Evolutionary conservation across 2,113 vertebrate species (phyloP).

Genomic region (Laticauda laticaudata): DNA sequence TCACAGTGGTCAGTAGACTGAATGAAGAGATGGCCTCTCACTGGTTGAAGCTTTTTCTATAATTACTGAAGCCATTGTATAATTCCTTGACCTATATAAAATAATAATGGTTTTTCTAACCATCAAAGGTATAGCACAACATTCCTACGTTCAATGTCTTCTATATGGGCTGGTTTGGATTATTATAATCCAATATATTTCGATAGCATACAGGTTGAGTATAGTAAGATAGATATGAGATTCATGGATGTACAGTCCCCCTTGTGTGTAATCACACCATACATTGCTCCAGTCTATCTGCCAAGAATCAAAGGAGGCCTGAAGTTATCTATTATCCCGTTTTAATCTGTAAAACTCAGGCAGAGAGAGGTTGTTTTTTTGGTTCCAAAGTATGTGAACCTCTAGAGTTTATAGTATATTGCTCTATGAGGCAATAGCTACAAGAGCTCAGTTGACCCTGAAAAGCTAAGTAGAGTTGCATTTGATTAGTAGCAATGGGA

Average conservation of each 20-base stretch:
- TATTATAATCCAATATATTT: neutral
- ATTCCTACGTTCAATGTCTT: neutral
- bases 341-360: neutral
- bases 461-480: neutral
- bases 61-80: neutral
- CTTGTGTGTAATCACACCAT: neutral
- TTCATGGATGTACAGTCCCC: neutral
- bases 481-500: neutral
- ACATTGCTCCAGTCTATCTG: neutral
- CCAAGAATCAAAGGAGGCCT: neutral
- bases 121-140: neutral
- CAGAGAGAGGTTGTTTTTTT: neutral
- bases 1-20: neutral
- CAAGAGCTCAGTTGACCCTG: neutral
- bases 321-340: neutral
- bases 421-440: neutral
- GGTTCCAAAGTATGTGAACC: neutral
- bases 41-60: neutral
- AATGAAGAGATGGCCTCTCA: neutral
- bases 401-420: neutral
- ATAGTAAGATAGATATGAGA: neutral
- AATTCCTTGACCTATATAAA: neutral
- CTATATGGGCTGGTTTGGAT: neutral
- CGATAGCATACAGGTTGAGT: neutral
- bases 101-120: neutral